Conservation (phyloP, 2,113 vertebrate genomes). For the Callospermophilus lateralis region DNA sequence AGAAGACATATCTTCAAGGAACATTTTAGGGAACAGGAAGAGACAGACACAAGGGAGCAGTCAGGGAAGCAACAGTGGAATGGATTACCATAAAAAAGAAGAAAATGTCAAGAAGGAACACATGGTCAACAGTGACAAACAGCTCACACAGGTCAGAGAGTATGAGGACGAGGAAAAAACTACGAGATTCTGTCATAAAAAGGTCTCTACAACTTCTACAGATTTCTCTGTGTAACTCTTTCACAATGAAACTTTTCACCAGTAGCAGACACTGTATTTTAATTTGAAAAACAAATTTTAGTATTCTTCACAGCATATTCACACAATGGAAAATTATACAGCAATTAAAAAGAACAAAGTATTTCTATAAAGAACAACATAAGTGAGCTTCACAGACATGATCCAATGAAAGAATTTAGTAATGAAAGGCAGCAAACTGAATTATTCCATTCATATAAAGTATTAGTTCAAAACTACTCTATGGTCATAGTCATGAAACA, state of each 20-base stretch:
- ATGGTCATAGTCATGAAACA: neutral
- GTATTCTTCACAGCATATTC: neutral
- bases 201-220: neutral
- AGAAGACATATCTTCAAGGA: slow-evolving; percentile 33
- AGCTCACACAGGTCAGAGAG: slow-evolving; percentile 2
- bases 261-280: slow-evolving; percentile 31
- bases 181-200: slow-evolving; percentile 41
- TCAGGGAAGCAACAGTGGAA: neutral
- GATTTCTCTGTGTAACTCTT: slow-evolving; percentile 37
- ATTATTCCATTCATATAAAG: slow-evolving; percentile 33
- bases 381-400: slow-evolving; percentile 13
- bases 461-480: slow-evolving; percentile 48
- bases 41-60: neutral
- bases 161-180: neutral
- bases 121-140: neutral
- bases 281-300: slow-evolving; percentile 59
- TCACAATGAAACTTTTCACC: slow-evolving; percentile 53
- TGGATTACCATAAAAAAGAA: neutral
- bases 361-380: slow-evolving; percentile 26
- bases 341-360: slow-evolving; percentile 50
- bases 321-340: slow-evolving; percentile 47
- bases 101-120: slow-evolving; percentile 34
- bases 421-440: slow-evolving; percentile 41
- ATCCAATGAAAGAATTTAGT: slow-evolving; percentile 41
- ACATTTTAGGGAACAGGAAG: neutral